Evolutionary conservation across 1,140 invertebrate species (phyloP), one percentile per base, ranked within the genome.

Genomic region (Zaprionus tsacasi): DNA sequence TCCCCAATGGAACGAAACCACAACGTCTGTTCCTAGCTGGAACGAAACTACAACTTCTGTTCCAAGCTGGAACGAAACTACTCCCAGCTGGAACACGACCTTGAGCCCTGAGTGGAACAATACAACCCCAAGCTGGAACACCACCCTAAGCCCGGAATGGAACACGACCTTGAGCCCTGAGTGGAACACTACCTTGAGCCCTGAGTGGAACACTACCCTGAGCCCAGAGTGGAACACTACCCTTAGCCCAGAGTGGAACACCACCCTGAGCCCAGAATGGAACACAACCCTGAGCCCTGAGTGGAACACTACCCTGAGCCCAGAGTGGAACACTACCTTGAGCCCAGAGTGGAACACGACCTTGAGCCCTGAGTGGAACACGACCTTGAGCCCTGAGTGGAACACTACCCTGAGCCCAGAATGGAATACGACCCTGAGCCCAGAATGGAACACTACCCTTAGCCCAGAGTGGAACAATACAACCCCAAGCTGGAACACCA

Each of bases 181-280:
- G 15, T 61, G 59, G 59, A 61, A 50, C 11, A 36, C 27, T 13
- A 50, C 59, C 8, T 7, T 11, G 5, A 66, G 35, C 6, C 50
- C 56, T 3, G 15, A 3, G 12, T 52, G 43, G 66, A 69, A 59
- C 27, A 68, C 65, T 10, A 68, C 65, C 4, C 59, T 1, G 2
- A 21, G 21, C 21, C 21, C 21, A 21, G 21, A 21, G 21, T 21
- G 21, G 21, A 21, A 21, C 21, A 21, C 21, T 1, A 21, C 21
- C 21, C 21, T 21, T 1, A 21, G 21, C 21, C 21, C 21, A 21
- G n/a, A n/a, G n/a, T 21, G 21, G 21, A 21, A 21, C 21, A 21
- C 21, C 1, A 21, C 21, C 21, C 21, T 21, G 21, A 21, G 21
- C 1, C 21, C 21, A 21, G 21, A 21, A 21, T 21, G 21, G 21